Evolutionary conservation across 2,888 invertebrate genomes (phyloP).

Genomic region (Bellardia bayeri): DNA sequence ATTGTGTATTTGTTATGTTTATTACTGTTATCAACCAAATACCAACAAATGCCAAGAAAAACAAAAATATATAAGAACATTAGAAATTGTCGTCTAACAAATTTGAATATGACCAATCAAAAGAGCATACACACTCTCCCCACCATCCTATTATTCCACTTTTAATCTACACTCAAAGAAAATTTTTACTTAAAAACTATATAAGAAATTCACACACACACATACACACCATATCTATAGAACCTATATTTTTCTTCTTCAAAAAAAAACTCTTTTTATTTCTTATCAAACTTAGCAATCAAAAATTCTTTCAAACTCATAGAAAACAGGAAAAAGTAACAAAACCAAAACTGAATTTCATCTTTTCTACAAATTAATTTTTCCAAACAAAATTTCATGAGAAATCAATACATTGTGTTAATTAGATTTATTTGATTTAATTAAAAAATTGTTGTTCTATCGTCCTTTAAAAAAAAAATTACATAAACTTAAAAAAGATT

Average conservation of each 20-base stretch:
- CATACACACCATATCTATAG: conserved; percentile 14
- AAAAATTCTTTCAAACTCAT: conserved; percentile 1
- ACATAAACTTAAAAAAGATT: no score
- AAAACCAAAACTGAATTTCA: background rate
- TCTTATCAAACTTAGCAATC: background rate
- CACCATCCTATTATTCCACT: conserved; percentile 52
- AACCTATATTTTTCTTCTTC: background rate
- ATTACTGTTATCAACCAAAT: conserved; percentile 7
- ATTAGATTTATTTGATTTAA: no score
- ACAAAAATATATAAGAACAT: conserved; percentile 10
- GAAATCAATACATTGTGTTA: no score
- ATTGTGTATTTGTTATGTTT: conserved; percentile 5
- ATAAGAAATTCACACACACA: conserved; percentile 38
- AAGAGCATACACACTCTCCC: conserved; percentile 63
- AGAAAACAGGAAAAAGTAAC: background rate
- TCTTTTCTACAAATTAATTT: background rate
- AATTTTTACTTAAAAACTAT: conserved; percentile 17
- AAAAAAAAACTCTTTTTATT: background rate
- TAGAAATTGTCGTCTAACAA: conserved; percentile 44
- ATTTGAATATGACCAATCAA: conserved; percentile 58
- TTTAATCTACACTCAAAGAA: conserved; percentile 52
- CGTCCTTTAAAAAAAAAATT: no score
- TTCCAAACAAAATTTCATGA: conserved; percentile 19
- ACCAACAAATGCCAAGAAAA: background rate
- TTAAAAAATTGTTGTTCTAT: no score